Conservation (phyloP, 2,113 vertebrate species). For the Blennius ocellaris region DNA sequence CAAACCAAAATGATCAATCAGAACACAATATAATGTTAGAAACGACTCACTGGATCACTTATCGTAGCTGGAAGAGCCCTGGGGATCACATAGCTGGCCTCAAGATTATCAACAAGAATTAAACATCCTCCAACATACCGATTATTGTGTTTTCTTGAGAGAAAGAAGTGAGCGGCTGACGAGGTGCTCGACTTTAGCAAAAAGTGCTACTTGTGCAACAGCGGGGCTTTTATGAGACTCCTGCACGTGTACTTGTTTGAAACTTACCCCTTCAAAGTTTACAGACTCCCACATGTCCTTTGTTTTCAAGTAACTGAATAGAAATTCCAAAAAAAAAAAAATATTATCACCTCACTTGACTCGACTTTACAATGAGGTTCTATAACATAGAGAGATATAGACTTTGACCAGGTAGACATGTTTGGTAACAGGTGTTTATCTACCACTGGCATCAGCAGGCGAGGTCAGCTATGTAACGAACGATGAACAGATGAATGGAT, state of each 20-base stretch:
- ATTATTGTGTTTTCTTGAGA: not conserved
- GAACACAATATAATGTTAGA: not conserved
- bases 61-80: not conserved
- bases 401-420: conserved; percentile 43
- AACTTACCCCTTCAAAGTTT: not conserved
- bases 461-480: not conserved
- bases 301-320: not conserved
- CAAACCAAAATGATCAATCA: not conserved
- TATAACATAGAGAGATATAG: conserved; percentile 13
- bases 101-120: not conserved
- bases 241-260: conserved; percentile 39
- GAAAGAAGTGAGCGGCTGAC: not conserved
- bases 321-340: not conserved
- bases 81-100: not conserved
- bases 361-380: not conserved
- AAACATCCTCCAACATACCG: not conserved
- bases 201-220: conserved; percentile 41
- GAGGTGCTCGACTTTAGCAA: conserved; percentile 3
- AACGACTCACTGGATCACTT: not conserved
- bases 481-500: no score
- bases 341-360: not conserved
- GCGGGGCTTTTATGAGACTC: conserved; percentile 33
- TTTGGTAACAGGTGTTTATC: conserved; percentile 52
- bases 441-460: not conserved
- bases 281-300: not conserved